phyloP scores from a whole-genome alignment of 2,797 vertebrate species.

The Takifugu ocellatus region DNA sequence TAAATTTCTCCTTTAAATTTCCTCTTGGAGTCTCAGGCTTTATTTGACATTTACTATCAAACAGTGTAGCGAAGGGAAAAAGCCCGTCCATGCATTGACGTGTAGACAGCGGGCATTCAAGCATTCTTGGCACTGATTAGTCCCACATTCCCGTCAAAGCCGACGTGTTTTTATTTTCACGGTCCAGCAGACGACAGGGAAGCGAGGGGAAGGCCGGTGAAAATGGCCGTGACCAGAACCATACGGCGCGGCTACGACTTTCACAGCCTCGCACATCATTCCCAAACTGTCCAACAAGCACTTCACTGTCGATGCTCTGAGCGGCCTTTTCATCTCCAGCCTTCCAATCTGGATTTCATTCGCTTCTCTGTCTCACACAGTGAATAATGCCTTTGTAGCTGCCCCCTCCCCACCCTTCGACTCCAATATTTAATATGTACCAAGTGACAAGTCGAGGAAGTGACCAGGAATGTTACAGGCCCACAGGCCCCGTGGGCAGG shows the following conservation, averaged over 20 bases:
- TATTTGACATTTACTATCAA: slow-evolving; percentile 18
- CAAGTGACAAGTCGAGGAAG: slow-evolving; percentile 70
- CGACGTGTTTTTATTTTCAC: slow-evolving; percentile 62
- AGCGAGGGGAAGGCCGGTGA: slow-evolving; percentile 37
- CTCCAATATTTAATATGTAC: slow-evolving; percentile 63
- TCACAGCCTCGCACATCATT: slow-evolving; percentile 58
- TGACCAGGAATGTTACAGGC: slow-evolving; percentile 67
- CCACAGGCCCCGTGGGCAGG: slow-evolving; percentile 57
- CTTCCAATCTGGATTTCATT: slow-evolving; percentile 64
- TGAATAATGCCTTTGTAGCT: slow-evolving; percentile 69
- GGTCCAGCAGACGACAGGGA: slow-evolving; percentile 46
- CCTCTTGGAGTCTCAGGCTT: background rate
- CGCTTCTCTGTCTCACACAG: slow-evolving; percentile 34
- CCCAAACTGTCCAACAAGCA: slow-evolving; percentile 45
- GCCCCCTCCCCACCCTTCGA: slow-evolving; percentile 40
- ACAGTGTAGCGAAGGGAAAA: background rate
- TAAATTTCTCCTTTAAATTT: background rate
- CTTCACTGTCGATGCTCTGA: slow-evolving; percentile 50
- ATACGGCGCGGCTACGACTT: slow-evolving; percentile 58
- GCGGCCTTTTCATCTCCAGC: slow-evolving; percentile 60
- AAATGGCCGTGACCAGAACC: slow-evolving; percentile 61
- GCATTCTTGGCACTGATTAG: slow-evolving; percentile 49
- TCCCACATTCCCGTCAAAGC: slow-evolving; percentile 61
- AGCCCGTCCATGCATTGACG: slow-evolving; percentile 34
- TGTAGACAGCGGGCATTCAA: slow-evolving; percentile 26